These are phyloP conservation scores for Drosophila suzukii DNA, from an alignment of 1,140 invertebrate species.

Conservation along the genomic window DNA sequence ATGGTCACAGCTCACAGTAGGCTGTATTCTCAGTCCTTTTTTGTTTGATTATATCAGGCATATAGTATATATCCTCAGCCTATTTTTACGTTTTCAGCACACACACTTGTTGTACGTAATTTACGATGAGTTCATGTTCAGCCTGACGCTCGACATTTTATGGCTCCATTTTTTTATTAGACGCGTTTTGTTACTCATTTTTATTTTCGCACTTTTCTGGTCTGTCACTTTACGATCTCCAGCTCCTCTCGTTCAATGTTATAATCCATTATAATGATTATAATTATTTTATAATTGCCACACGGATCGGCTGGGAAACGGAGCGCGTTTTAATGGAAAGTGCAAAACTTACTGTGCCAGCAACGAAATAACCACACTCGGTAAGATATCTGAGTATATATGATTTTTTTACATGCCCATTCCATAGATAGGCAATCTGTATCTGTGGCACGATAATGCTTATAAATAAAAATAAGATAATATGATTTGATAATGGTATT, in stretches of 20 bases:
- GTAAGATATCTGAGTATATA: slow-evolving; percentile 73
- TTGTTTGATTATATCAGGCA: neutral
- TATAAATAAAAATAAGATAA: slow-evolving; percentile 85
- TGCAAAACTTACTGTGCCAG: slow-evolving; percentile 81
- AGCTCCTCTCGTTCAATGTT: slow-evolving; percentile 13
- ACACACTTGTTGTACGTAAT: slow-evolving; percentile 53
- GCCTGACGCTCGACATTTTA: slow-evolving; percentile 59
- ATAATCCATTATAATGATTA: slow-evolving; percentile 43
- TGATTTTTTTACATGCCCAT: slow-evolving; percentile 78
- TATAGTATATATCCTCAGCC: slow-evolving; percentile 23
- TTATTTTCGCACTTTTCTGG: slow-evolving; percentile 37
- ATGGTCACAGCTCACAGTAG: neutral
- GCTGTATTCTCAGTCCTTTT: neutral
- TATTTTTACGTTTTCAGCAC: slow-evolving; percentile 9
- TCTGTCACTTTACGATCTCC: slow-evolving; percentile 55
- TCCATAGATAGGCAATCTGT: slow-evolving; percentile 83
- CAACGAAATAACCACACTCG: slow-evolving; percentile 73
- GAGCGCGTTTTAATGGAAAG: slow-evolving; percentile 78
- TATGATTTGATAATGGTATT: slow-evolving; percentile 84
- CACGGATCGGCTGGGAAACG: slow-evolving; percentile 17
- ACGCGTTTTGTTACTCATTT: slow-evolving; percentile 37
- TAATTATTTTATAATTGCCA: slow-evolving; percentile 24
- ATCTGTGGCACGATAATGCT: slow-evolving; percentile 83
- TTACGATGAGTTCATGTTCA: slow-evolving; percentile 67
- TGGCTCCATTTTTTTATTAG: slow-evolving; percentile 60